Base-by-base conservation (phyloP, 2,888 invertebrate species). In the Drosophila putrida region DNA sequence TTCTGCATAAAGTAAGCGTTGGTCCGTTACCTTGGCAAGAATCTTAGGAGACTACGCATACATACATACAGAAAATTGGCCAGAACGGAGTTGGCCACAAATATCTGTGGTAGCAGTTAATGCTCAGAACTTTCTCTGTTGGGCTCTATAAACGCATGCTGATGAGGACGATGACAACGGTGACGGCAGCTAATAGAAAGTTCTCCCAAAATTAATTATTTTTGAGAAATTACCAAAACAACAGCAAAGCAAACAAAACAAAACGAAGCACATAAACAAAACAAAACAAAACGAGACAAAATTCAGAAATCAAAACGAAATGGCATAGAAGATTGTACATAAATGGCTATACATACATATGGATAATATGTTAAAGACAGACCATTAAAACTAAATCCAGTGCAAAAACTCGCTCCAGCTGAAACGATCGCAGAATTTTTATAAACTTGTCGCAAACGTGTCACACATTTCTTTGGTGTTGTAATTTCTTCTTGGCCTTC, bases 351-450 rank as follows among this genome's bases (percentile, higher is more conserved):
- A 39, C 25, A 44, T 31, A 36, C 41, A 41, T 35, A 33, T 44
- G 50, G 46, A 39, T 36, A 46, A 62, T 71, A 69, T 71, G 69
- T 63, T 74, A 55, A 72, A 75, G 72, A 71, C 71, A 75, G 68
- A 20, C 71, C 79, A 85, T 85, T 85, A 77, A 85, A 86, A 86
- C 69, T 84, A 86, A 85, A 85, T 80, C 82, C 78, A 78, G 82
- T 78, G 82, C 82, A 84, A 78, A 84, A 80, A 69, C 69, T 79
- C 50, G 75, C 54, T 51, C 47, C 54, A 55, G 55, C 47, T 43
- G 61, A 54, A 79, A 79, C 81, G 72, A 53, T 43, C 35, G 50
- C 47, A 66, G 83, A 85, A 83, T 83, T 85, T 82, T 78, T 79
- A 84, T 80, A 70, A 84, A 74, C 78, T 72, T 82, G 79, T 71